phyloP scores from a whole-genome alignment of 2,797 vertebrate species.

The Euthynnus affinis region DNA sequence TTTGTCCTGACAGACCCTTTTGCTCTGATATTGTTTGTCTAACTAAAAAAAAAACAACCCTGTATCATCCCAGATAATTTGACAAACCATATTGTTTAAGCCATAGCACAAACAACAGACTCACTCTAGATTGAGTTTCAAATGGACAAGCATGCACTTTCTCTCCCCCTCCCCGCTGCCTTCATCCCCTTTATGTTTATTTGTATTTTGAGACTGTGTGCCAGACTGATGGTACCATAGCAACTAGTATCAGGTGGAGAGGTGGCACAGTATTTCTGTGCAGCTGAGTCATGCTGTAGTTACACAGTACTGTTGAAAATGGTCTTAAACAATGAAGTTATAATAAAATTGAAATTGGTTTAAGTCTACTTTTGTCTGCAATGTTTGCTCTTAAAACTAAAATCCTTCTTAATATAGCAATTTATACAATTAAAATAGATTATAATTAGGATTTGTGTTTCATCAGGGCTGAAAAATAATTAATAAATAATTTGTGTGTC shows the following conservation, averaged over 20 bases:
- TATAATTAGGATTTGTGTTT: too few relatives aligned
- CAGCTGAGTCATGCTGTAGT: slow-evolving; percentile 65
- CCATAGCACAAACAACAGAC: slow-evolving; percentile 9
- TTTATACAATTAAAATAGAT: background rate
- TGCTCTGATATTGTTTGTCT: slow-evolving; percentile 14
- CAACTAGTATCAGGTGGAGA: slow-evolving; percentile 66
- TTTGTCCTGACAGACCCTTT: background rate
- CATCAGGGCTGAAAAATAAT: background rate
- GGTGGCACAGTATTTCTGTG: slow-evolving; percentile 55
- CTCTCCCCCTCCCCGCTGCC: slow-evolving; percentile 26
- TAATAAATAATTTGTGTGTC: background rate
- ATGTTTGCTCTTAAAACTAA: background rate
- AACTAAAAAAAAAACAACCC: background rate
- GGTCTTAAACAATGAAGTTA: background rate
- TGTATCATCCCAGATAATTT: background rate
- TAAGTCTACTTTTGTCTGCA: background rate
- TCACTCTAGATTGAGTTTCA: slow-evolving; percentile 24
- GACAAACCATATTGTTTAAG: slow-evolving; percentile 7
- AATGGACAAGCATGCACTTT: slow-evolving; percentile 5
- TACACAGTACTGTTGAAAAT: slow-evolving; percentile 1
- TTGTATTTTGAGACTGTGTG: slow-evolving; percentile 65
- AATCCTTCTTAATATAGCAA: background rate
- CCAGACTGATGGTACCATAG: slow-evolving; percentile 61
- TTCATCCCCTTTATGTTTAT: slow-evolving; percentile 62
- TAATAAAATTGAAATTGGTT: background rate